phyloP scores from a whole-genome alignment of 2,797 vertebrate species.

The Apogon talboti region DNA sequence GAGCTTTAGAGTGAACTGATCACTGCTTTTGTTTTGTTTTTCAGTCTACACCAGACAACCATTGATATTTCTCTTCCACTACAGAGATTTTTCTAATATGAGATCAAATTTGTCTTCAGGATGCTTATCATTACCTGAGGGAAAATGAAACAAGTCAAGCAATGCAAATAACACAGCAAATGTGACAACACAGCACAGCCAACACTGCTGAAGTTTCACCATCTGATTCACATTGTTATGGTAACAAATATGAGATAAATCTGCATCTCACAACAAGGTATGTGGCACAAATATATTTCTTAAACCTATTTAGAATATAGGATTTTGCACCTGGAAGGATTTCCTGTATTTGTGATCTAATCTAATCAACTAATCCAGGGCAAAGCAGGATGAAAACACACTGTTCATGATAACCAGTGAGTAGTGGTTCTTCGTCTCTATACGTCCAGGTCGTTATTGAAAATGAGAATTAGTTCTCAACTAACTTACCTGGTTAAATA shows the following conservation, averaged over 20 bases:
- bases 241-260: background rate
- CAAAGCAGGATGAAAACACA: too few relatives aligned
- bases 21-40: constrained; percentile 7
- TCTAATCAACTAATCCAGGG: too few relatives aligned
- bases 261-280: background rate
- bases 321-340: too few relatives aligned
- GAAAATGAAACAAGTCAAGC: constrained; percentile 31
- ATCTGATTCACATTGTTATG: background rate
- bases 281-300: too few relatives aligned
- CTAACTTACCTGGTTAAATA: too few relatives aligned
- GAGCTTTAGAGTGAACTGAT: background rate
- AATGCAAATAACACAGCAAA: constrained; percentile 27
- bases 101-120: constrained; percentile 29
- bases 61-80: constrained; percentile 22
- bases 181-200: constrained; percentile 14
- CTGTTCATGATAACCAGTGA: too few relatives aligned
- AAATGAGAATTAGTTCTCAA: too few relatives aligned
- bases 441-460: too few relatives aligned
- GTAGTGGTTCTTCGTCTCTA: too few relatives aligned
- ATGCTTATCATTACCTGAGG: constrained; percentile 27
- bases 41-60: constrained; percentile 4
- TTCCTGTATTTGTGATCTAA: too few relatives aligned
- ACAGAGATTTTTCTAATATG: constrained; percentile 21
- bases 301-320: too few relatives aligned
- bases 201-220: constrained; percentile 9